Evolutionary conservation across 2,113 vertebrate species (phyloP), one percentile per base, ranked within the genome.

Genomic region (Pyrgilauda ruficollis): DNA sequence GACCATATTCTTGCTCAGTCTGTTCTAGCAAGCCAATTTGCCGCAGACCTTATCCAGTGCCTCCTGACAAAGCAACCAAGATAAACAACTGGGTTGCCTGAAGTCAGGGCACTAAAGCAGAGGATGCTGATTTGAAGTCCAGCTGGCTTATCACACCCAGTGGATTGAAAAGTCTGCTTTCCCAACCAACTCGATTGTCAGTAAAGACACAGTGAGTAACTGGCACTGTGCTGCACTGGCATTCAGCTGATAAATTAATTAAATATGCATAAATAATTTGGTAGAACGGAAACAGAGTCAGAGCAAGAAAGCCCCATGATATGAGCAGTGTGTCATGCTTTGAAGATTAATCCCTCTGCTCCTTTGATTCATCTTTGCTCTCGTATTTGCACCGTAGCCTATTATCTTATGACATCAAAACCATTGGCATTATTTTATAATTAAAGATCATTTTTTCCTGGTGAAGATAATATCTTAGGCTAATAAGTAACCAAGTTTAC

Each of bases 181-280:
- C 79, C 33, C 64, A 77, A 59, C 10, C 33, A 47, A 22, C 73
- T 43, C 0, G 0, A 30, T 77, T 81, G 41, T 75, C 59, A 41
- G 44, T 67, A 75, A 77, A 72, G 31, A 31, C 39, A 49, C 33
- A 41, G 24, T 67, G 85, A 92, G 56, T 76, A 87, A 61, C 62
- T 82, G 78, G 59, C 64, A 84, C 68, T 78, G 56, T 53, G 68
- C 85, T 92, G 72, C 68, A 74, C 50, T n/a, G 55, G 64, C 43
- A 4, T 86, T 86, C 72, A 50, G 58, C 59, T 74, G 94, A 81
- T 87, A 72, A 81, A 78, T 79, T 93, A 72, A 93, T 92, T 90
- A 81, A 94, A 82, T 64, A 70, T 17, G 31, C 30, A 46, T 37
- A 91, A 78, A 74, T 88, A 43, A 41, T 55, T 78, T 47, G 79